Evolutionary conservation across 1,140 invertebrate genomes (phyloP).

Genomic region (Aphis gossypii): DNA sequence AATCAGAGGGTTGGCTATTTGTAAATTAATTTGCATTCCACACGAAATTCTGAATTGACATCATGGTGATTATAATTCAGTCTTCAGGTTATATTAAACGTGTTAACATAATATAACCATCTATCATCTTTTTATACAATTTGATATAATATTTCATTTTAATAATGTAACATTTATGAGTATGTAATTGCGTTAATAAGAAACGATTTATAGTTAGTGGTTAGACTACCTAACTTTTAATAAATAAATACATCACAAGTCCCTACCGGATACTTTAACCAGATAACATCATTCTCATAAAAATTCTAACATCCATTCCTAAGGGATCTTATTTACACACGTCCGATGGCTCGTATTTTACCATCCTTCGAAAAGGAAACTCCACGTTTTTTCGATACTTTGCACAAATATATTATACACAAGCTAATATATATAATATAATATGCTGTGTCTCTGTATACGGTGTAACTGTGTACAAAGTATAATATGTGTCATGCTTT

Average conservation of each 20-base stretch:
- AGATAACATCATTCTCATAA: constrained; percentile 29
- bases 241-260: constrained; percentile 21
- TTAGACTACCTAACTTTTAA: neutral
- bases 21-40: neutral
- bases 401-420: neutral
- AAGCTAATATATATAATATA: neutral
- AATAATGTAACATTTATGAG: neutral
- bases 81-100: neutral
- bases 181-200: constrained; percentile 34
- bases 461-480: neutral
- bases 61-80: neutral
- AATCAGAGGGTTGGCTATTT: neutral
- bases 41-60: neutral
- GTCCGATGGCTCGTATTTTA: constrained; percentile 23
- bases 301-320: constrained; percentile 39
- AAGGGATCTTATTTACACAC: constrained; percentile 26
- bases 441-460: neutral
- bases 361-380: neutral
- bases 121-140: neutral
- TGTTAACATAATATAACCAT: neutral
- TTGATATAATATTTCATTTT: neutral
- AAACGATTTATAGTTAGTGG: constrained; percentile 41
- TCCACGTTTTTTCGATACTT: neutral
- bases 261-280: neutral
- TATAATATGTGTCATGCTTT: neutral